Evolutionary conservation across 2,888 invertebrate genomes (phyloP).

Genomic region (Drosophila diplacantha): DNA sequence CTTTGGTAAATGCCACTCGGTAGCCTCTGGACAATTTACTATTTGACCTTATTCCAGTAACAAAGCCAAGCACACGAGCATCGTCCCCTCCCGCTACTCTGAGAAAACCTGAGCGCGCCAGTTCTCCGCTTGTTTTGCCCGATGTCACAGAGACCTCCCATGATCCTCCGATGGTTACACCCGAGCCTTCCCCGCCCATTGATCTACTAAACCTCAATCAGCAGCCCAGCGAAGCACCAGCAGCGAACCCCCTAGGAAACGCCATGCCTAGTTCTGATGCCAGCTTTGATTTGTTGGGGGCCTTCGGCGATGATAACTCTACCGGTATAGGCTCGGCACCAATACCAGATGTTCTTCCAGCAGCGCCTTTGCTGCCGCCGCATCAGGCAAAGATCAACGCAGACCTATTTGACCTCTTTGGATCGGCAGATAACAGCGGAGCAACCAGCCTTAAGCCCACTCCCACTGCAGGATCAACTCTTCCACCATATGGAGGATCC

Average conservation of each 20-base stretch:
- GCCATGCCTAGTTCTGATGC: slow-evolving; percentile 76
- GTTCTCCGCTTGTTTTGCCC: slow-evolving; percentile 69
- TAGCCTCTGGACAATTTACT: neutral
- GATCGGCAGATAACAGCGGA: slow-evolving; percentile 74
- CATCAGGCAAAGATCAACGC: slow-evolving; percentile 60
- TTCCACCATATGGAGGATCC: slow-evolving; percentile 48
- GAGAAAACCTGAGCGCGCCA: slow-evolving; percentile 48
- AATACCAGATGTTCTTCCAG: slow-evolving; percentile 74
- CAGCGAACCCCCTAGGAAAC: slow-evolving; percentile 65
- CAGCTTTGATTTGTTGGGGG: slow-evolving; percentile 82
- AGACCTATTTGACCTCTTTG: slow-evolving; percentile 84
- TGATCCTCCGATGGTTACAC: slow-evolving; percentile 67
- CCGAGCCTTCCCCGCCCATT: slow-evolving; percentile 76
- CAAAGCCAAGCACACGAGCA: slow-evolving; percentile 77
- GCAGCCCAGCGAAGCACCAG: slow-evolving; percentile 56
- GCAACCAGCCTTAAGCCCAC: slow-evolving; percentile 53
- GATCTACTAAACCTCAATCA: slow-evolving; percentile 81
- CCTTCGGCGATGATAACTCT: slow-evolving; percentile 76
- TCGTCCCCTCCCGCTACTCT: slow-evolving; percentile 58
- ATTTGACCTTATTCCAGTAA: slow-evolving; percentile 68
- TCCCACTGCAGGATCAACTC: slow-evolving; percentile 42
- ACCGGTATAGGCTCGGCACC: slow-evolving; percentile 73
- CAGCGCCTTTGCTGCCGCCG: slow-evolving; percentile 47
- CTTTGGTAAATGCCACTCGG: slow-evolving; percentile 81
- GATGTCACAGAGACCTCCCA: slow-evolving; percentile 74